Base-by-base conservation (phyloP, 2,797 vertebrate genomes). In the Harpagifer antarcticus region DNA sequence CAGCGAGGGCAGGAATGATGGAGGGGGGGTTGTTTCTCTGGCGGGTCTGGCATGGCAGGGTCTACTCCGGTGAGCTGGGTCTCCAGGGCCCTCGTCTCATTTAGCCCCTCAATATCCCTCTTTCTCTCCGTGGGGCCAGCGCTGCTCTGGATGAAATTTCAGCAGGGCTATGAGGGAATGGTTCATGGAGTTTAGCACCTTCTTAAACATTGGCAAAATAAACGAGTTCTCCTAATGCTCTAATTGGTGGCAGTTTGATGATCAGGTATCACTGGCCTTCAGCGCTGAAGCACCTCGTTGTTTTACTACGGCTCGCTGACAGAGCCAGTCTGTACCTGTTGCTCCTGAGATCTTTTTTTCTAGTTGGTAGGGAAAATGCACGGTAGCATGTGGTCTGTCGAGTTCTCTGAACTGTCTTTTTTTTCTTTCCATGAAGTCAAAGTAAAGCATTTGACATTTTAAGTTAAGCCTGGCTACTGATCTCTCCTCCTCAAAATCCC, bases 131-230 rank as follows among this genome's bases (percentile, higher is more conserved):
- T 92, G 91, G 90, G 92, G 92, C 89, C 84, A 67, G 57, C 68
- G 74, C 84, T 84, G 79, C 87, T 90, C 65, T 87, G 91, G 93
- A 93, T 95, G 92, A 94, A 92, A 94, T 95, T 95, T 94, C 92
- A 95, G 88, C 88, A 87, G 85, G 78, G 83, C 83, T 85, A 90
- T 94, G 93, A 92, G 87, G 89, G 90, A 92, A 92, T 91, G 91
- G 89, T 94, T 93, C 93, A 90, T 80, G 83, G 91, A 93, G 91
- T 94, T 94, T 93, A 92, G 91, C 93, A 92, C 94, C 93, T 93
- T 93, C 86, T 92, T 89, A 82, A 91, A 90, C 90, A 88, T 79
- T 82, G 85, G 90, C 90, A 92, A 92, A 94, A 94, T 93, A 93
- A 93, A 93, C 92, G 89, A 92, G 91, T 93, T 88, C 88, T 93